Percentiles rank a stretch among this genome's conserved stretches.
Conservation (phyloP, 2,797 vertebrate genomes). For the Mormyrops boulengeri region DNA sequence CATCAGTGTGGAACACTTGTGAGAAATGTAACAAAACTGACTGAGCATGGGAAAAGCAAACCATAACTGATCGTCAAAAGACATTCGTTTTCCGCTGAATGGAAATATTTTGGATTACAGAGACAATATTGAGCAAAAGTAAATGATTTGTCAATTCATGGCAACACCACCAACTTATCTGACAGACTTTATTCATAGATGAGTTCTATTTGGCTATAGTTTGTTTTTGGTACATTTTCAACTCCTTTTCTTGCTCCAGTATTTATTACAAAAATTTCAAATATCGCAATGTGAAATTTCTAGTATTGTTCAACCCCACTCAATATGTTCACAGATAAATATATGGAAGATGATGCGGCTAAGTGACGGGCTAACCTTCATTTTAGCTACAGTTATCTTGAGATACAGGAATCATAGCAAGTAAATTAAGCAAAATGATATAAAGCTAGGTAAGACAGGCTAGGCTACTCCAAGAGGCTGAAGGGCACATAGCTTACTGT, state of each 20-base stretch:
- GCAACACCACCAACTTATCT: background rate
- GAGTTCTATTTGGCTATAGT: background rate
- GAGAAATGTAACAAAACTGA: background rate
- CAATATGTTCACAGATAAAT: background rate
- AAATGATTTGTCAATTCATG: background rate
- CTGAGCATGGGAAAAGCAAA: background rate
- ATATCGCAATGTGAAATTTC: background rate
- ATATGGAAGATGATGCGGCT: background rate
- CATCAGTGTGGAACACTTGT: background rate
- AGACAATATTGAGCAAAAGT: background rate
- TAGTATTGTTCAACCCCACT: background rate
- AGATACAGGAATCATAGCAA: background rate
- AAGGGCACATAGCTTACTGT: background rate
- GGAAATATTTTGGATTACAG: background rate
- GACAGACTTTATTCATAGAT: background rate
- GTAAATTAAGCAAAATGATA: background rate
- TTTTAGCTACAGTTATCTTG: background rate
- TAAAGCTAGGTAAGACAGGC: background rate
- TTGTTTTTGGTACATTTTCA: background rate
- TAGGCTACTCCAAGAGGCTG: background rate
- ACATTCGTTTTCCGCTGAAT: background rate
- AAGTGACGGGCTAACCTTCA: background rate
- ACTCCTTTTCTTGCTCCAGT: background rate
- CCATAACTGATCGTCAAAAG: background rate
- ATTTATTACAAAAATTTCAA: background rate